Base-by-base conservation (phyloP, 2,113 vertebrate species). In the Otolemur garnettii region DNA sequence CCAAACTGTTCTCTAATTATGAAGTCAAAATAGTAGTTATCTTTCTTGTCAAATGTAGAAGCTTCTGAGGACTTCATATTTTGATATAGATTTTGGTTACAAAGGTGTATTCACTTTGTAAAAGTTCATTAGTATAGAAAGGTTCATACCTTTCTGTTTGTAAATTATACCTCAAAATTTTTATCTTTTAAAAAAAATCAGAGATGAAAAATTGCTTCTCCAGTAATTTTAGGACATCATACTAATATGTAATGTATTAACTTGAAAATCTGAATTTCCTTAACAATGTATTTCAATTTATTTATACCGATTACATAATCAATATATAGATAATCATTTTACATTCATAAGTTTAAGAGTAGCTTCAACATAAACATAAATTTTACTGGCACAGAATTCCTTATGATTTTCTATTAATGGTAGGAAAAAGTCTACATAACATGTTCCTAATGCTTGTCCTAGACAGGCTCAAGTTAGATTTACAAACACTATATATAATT, bases 291-390 rank as follows among this genome's bases (percentile, higher is more conserved):
- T 71, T 80, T 55, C 35, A 91, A 91, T 45, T 90, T 91, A 71
- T 81, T 95, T 83, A 35, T 72, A 77, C 10, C 72, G 18, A 69
- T 30, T 89, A 53, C 4, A 90, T 80, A 80, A 93, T 19, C 87
- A 79, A 80, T 83, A 59, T 66, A 71, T n/a, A 26, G 42, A 28
- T 77, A 22, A 14, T 81, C 69, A 87, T 78, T 95, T 68, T 87
- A 18, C 10, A 69, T 68, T 86, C 71, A 1, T 50, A 86, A 78
- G 13, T 95, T 87, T 78, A 90, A 90, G 35, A 93, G 28, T 4
- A 91, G 24, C 35, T 87, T 93, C 55, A 91, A 83, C 72, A 18
- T 87, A 72, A 82, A 68, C 68, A 68, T 82, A 92, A 93, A 90
- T 90, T 91, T 93, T 72, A 71, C 28, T 35, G 83, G 7, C 42